A percentile compares a stretch with the other conserved stretches of the same genome.
Evolutionary conservation across 2,888 invertebrate species (phyloP).

Genomic region (Villa cingulata): DNA sequence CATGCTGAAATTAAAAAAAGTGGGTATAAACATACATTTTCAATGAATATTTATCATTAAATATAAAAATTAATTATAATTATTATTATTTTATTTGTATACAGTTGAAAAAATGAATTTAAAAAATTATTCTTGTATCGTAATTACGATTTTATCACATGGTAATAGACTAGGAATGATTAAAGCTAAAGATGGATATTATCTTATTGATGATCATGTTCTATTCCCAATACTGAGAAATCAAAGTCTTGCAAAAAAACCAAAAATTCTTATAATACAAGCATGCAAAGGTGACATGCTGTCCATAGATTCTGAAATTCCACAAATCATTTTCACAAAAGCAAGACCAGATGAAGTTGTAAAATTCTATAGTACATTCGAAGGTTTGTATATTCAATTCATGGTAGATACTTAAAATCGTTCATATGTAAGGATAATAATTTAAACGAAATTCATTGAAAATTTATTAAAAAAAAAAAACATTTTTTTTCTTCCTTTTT

Average conservation of each 20-base stretch:
- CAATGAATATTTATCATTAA: too few relatives aligned
- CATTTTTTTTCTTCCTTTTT: neutral
- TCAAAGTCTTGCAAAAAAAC: slow-evolving; percentile 25
- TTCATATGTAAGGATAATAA: too few relatives aligned
- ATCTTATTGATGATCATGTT: slow-evolving; percentile 26
- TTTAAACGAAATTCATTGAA: too few relatives aligned
- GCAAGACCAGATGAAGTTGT: slow-evolving; percentile 30
- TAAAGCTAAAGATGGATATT: slow-evolving; percentile 27
- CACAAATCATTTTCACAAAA: neutral
- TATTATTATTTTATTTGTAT: slow-evolving; percentile 6
- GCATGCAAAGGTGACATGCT: slow-evolving; percentile 30
- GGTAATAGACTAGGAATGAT: slow-evolving; percentile 26
- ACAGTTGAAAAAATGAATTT: slow-evolving; percentile 27
- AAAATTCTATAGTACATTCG: slow-evolving; percentile 33
- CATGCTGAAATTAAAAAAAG: slow-evolving; percentile 20
- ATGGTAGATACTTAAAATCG: too few relatives aligned
- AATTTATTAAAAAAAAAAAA: too few relatives aligned
- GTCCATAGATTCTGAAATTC: slow-evolving; percentile 15
- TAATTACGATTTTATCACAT: slow-evolving; percentile 30
- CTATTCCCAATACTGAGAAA: slow-evolving; percentile 30
- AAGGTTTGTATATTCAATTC: slow-evolving; percentile 19
- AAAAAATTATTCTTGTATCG: slow-evolving; percentile 25
- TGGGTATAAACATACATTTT: slow-evolving; percentile 24
- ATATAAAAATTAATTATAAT: neutral
- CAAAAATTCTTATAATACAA: slow-evolving; percentile 32